A percentile compares a stretch with the other conserved stretches of the same genome.
Evolutionary conservation across 2,797 vertebrate genomes (phyloP).

Genomic region (Oreochromis mossambicus): DNA sequence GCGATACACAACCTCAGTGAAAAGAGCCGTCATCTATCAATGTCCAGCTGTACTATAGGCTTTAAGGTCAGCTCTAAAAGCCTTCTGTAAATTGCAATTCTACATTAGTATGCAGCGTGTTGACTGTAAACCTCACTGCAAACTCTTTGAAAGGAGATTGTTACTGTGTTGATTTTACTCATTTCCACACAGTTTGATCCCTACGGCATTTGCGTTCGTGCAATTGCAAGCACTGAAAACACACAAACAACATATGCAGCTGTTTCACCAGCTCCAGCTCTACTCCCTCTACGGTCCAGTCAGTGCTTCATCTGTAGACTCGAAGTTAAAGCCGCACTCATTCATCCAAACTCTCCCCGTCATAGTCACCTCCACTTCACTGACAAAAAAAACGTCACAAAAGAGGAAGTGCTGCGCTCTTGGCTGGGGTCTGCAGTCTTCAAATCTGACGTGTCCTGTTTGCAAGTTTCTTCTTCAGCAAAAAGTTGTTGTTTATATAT

Average conservation of each 20-base stretch:
- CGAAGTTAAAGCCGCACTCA: background rate
- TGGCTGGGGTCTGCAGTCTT: slow-evolving; percentile 23
- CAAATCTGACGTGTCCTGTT: slow-evolving; percentile 1
- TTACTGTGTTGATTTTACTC: slow-evolving; percentile 18
- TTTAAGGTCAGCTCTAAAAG: background rate
- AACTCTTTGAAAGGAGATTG: background rate
- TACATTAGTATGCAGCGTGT: background rate
- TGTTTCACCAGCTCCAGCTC: background rate
- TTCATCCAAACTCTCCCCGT: slow-evolving; percentile 17
- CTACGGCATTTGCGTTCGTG: background rate
- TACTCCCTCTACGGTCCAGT: background rate
- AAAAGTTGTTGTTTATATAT: background rate
- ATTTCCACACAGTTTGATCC: slow-evolving; percentile 18
- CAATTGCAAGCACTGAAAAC: slow-evolving; percentile 13
- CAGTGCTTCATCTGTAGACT: background rate
- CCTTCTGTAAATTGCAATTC: background rate
- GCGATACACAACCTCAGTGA: background rate
- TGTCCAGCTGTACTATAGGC: background rate
- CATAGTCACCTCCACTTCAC: slow-evolving; percentile 53
- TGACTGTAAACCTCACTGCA: background rate
- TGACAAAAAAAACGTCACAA: slow-evolving; percentile 12
- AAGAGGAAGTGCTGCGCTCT: background rate
- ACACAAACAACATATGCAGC: slow-evolving; percentile 26
- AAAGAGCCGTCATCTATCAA: background rate
- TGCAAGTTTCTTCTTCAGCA: slow-evolving; percentile 5